Evolutionary conservation across 2,888 invertebrate genomes (phyloP), one percentile per base, ranked within the genome.

Genomic region (Synergus umbraculus): DNA sequence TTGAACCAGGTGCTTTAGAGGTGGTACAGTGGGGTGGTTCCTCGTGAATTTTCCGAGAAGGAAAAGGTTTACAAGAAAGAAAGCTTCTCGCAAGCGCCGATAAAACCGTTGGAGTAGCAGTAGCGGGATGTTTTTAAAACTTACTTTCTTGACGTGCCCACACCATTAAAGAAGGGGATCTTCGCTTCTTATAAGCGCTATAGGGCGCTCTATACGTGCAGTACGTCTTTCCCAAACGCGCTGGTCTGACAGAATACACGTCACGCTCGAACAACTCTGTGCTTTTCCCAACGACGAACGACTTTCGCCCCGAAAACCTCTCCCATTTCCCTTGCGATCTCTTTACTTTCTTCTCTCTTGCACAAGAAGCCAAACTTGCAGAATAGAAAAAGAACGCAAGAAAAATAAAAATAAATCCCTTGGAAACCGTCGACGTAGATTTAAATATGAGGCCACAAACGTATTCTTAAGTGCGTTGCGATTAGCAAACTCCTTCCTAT

Each of bases 261-360:
- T 89, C 87, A 88, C 89, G 87, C 89, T 87, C 84, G 86, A 88
- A 87, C 87, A 86, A 88, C 85, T 87, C 84, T 80, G 78, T 46
- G 77, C 67, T 69, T 73, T 54, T 37, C 73, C 49, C 73, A 54
- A 73, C 73, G 49, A 73, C 15, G 73, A 73, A 73, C 73, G 73
- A 73, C 73, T 73, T 73, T 73, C 37, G 37, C 73, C 29, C 29
- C n/a, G n/a, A 54, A 73, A 73, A 73, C 49, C 73, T 69, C 46
- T 44, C 44, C 66, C 44, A 18, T 66, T 49, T 44, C n/a, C 46
- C 37, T 46, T 49, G 49, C 37, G 49, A 73, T 73, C 73, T 54
- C 49, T 54, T 29, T 29, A 73, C 49, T 54, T 73, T 41, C 73
- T 29, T 73, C 73, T 73, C 37, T 12, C 29, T 73, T 54, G 37